A percentile compares a stretch with the other conserved stretches of the same genome.
Conservation (phyloP, 2,797 vertebrate species). For the Helarctos malayanus region DNA sequence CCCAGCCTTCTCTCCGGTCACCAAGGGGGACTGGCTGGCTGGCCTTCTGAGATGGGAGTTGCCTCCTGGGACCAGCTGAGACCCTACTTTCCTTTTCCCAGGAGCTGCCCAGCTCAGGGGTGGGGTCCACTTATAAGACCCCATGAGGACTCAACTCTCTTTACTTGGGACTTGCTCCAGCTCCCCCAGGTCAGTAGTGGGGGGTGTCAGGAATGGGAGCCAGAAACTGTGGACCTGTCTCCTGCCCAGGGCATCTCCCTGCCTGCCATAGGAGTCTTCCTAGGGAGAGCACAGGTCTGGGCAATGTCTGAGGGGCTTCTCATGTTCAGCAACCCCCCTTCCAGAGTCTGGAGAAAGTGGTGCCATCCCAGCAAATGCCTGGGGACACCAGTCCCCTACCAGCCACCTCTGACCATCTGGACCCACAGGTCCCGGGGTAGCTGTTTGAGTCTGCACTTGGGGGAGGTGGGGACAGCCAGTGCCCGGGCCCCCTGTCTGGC, state of each 20-base stretch:
- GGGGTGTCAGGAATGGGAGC: not conserved
- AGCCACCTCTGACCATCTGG: not conserved
- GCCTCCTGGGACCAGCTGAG: not conserved
- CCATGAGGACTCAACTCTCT: not conserved
- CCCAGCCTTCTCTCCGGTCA: constrained; percentile 52
- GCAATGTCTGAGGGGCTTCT: not conserved
- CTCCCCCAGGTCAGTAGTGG: not conserved
- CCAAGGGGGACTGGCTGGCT: not conserved
- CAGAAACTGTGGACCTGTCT: not conserved
- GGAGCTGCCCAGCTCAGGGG: not conserved
- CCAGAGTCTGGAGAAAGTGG: not conserved
- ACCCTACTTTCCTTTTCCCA: not conserved
- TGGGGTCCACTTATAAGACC: not conserved
- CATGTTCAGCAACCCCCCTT: not conserved
- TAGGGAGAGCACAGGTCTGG: not conserved
- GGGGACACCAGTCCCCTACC: not conserved
- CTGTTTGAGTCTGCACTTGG: not conserved
- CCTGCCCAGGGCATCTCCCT: not conserved
- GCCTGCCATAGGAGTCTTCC: not conserved
- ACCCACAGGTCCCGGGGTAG: constrained; percentile 8
- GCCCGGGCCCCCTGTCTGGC: constrained; percentile 66
- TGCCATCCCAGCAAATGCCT: not conserved
- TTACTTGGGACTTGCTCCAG: not conserved
- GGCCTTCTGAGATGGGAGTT: not conserved
- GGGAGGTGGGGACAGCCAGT: constrained; percentile 19